These are phyloP conservation scores for Acheta domesticus DNA, from an alignment of 2,888 invertebrate genomes.

Conservation along the genomic window DNA sequence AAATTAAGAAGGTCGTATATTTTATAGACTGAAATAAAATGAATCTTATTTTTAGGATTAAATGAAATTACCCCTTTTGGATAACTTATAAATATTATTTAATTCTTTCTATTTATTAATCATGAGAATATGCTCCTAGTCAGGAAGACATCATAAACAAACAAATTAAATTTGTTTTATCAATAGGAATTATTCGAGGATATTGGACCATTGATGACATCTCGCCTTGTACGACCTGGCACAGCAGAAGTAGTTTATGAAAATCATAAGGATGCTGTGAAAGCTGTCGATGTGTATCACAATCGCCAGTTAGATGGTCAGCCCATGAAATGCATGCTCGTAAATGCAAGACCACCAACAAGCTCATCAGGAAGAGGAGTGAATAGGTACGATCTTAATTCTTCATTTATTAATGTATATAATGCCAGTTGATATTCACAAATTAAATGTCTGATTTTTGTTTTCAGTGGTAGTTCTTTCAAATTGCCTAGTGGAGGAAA, in stretches of 20 bases:
- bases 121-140: too few species aligned
- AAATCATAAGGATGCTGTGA: constrained; percentile 78
- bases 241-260: constrained; percentile 90
- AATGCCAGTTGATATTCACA: neutral
- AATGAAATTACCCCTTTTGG: neutral
- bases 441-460: neutral
- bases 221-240: constrained; percentile 79
- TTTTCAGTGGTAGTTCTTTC: constrained; percentile 27
- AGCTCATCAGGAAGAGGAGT: neutral
- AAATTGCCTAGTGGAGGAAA: constrained; percentile 52
- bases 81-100: neutral
- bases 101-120: neutral
- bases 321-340: constrained; percentile 86
- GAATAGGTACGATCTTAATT: neutral
- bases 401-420: neutral
- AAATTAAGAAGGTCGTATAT: too few species aligned
- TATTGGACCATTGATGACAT: constrained; percentile 80
- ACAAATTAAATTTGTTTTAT: neutral
- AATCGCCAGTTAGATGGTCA: constrained; percentile 90
- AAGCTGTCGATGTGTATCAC: constrained; percentile 89
- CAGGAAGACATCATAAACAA: too few species aligned
- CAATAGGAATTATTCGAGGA: constrained; percentile 87
- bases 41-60: too few species aligned
- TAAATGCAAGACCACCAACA: constrained; percentile 65
- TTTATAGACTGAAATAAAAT: too few species aligned